Evolutionary conservation across 2,113 vertebrate species (phyloP).

Genomic region (Verasper variegatus): DNA sequence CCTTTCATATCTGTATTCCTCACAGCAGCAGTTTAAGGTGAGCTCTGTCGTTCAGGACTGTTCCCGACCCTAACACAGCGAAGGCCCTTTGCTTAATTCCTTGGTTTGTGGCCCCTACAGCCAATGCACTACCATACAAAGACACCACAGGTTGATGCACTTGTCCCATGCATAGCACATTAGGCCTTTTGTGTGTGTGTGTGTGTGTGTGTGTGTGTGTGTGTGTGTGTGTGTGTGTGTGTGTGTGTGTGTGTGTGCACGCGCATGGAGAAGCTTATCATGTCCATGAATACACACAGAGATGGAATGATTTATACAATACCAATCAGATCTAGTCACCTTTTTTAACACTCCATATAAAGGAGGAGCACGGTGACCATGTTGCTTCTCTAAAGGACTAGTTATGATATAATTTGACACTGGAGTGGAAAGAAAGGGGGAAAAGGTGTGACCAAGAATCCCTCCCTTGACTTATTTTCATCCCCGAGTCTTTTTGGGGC

Average conservation of each 20-base stretch:
- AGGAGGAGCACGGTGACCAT: constrained; percentile 69
- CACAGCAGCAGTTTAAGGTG: background rate
- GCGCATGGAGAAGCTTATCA: background rate
- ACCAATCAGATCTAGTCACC: constrained; percentile 31
- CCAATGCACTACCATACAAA: background rate
- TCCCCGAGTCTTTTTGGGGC: constrained; percentile 70
- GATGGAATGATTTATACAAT: constrained; percentile 36
- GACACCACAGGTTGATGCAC: background rate
- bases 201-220: background rate
- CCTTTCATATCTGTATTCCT: background rate
- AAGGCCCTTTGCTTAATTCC: no score
- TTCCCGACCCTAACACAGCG: no score
- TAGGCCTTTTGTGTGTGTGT: background rate
- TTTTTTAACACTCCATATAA: constrained; percentile 41
- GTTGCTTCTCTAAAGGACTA: constrained; percentile 67
- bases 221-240: background rate
- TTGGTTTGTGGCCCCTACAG: background rate
- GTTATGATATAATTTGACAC: constrained; percentile 83
- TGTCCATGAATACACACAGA: constrained; percentile 28
- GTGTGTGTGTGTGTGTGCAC: background rate
- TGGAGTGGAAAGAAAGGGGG: constrained; percentile 63
- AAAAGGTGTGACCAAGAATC: constrained; percentile 75
- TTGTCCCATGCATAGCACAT: background rate
- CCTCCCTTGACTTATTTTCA: constrained; percentile 77
- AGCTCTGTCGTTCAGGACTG: background rate